Evolutionary conservation across 2,888 invertebrate species (phyloP), one percentile per base, ranked within the genome.

Genomic region (Caenorhabditis sinica): DNA sequence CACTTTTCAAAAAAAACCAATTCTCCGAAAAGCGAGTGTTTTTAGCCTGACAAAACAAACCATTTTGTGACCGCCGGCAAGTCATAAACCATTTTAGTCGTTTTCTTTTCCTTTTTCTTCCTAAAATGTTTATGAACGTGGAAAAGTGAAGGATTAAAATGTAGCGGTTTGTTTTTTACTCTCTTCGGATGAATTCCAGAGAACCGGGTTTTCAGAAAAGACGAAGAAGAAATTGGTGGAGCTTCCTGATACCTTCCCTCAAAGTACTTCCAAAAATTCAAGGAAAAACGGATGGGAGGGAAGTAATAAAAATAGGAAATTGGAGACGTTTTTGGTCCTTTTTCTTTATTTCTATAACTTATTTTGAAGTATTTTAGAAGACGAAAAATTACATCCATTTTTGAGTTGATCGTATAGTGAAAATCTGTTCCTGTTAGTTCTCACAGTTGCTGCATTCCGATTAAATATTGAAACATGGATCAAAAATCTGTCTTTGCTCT

Each of bases 271-370:
- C 36, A n/a, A 74, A 43, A 45, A 63, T 49, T 40, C 20, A 11
- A 15, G 65, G 61, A 28, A 33, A 43, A 66, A 43, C 9, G 25
- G 51, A 33, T 36, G 15, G 65, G 36, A 33, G 53, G 40, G 65
- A 56, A 45, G 74, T 56, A 65, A 75, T 75, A 75, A 75, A 63
- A 75, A 36, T 53, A 65, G 65, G 74, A 75, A 75, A 53, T 65
- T 53, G 65, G 56, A 51, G 53, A 49, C 65, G 56, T 43, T 53
- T 58, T 25, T 17, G 13, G n/a, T 11, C n/a, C 60, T 76, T 43
- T 60, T n/a, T 15, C 28, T 36, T 13, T 15, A 4, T 8, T 68
- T 66, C 60, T 58, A 66, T 58, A n/a, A 33, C 45, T 68, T 68
- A 43, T 76, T 76, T 58, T 56, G 36, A 56, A 63, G 33, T 66